Base-by-base conservation (phyloP, 2,797 vertebrate species). In the Petrocephalus sullivani region DNA sequence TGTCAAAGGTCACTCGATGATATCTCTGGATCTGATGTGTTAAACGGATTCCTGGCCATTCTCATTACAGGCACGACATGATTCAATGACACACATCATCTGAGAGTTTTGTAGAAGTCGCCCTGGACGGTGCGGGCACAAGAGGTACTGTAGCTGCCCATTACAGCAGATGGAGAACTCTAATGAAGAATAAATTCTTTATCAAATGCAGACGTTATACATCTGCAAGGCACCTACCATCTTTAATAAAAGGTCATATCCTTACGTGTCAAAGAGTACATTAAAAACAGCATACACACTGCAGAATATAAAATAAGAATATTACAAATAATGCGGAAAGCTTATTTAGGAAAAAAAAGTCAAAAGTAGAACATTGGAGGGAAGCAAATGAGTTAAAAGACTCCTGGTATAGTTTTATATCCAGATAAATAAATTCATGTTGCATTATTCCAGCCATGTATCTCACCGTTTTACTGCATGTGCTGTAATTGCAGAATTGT, bases 1-100 rank as follows among this genome's bases (percentile, higher is more conserved):
- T 95, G 95, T 96, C 95, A 96, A 92, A 92, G 95, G 95, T 95
- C 95, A 95, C 92, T 88, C 88, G 60, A 92, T 90, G 94, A 94
- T 92, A 90, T 93, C 95, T 94, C 58, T 56, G 84, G 61, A 87
- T 81, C 19, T 53, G 49, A 87, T 71, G 56, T 75, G 56, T 85
- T 84, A 83, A 87, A 83, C 83, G 49, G 88, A 88, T 88, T 88
- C 83, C 60, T 41, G 51, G 14, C 87, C 71, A 90, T 91, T 89
- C 86, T 88, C 90, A 90, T 87, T 89, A 58, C 89, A 61, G 82
- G 87, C 49, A 1, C 49, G 90, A 91, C 87, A 90, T 61, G 4
- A 92, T 92, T 92, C 88, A 91, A 91, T 91, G 90, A 90, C 86
- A 87, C 83, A 84, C 23, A 86, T 85, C 87, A 41, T 53, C 10